Evolutionary conservation across 2,888 invertebrate genomes (phyloP), one percentile per base, ranked within the genome.

Genomic region (Dinocampus coccinellae): DNA sequence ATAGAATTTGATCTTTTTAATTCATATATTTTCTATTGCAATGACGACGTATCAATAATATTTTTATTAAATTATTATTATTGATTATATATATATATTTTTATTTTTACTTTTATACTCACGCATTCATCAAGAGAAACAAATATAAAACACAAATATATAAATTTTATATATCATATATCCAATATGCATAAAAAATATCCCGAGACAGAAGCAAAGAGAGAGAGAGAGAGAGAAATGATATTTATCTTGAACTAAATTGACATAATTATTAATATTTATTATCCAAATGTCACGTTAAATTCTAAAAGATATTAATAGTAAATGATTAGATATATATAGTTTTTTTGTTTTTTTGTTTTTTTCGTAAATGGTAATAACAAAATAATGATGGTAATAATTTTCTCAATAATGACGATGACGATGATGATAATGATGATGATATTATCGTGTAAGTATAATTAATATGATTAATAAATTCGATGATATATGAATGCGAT

Each of bases 401-500:
- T 42, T n/a, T n/a, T n/a, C n/a, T n/a, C n/a, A 69, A 66, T 73
- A 39, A 39, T 13, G 11, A 39, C n/a, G n/a, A 39, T 39, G 13
- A 39, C n/a, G 4, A 39, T 39, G 1, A 39, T 39, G 3, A 39
- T 39, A 6, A 39, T 39, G n/a, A 73, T 70, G 39, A 65, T 62
- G 55, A 67, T 66, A 62, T 26, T 62, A 62, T 64, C 71, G 53
- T 22, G 47, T 6, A 60, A 58, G 22, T 39, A 70, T 66, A 65
- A 61, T 67, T 67, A 64, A 67, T 64, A 60, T 55, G 65, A 63
- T 67, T 62, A 76, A 33, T 66, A 39, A n/a, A n/a, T n/a, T n/a
- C 65, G 73, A 62, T 74, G 65, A 72, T 66, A 76, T n/a, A 61
- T 64, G 58, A 75, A 24, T 64, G 34, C 66, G 72, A 65, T 76